These are phyloP conservation scores for Rallus limicola DNA, from an alignment of 2,113 vertebrate genomes.

Conservation along the genomic window DNA sequence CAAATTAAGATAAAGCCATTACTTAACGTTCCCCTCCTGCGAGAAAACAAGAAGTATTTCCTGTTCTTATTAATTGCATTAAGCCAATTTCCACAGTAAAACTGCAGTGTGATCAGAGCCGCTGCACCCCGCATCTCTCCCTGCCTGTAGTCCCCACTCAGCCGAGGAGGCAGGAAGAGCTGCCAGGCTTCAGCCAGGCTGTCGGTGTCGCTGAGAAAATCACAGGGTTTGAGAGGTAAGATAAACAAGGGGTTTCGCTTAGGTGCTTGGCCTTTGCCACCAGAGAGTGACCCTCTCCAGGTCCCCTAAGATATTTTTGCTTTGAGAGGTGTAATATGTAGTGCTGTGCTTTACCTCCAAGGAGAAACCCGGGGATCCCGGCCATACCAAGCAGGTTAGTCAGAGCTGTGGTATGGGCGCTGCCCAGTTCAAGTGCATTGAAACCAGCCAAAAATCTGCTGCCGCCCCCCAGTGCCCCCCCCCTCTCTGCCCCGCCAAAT, in stretches of 20 bases:
- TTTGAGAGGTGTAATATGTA: background rate
- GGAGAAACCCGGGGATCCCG: slow-evolving; percentile 45
- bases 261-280: background rate
- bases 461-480: background rate
- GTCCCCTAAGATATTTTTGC: background rate
- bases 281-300: background rate
- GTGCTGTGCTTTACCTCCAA: slow-evolving; percentile 5
- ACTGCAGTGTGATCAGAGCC: slow-evolving; percentile 41
- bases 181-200: slow-evolving; percentile 46
- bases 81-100: slow-evolving; percentile 72
- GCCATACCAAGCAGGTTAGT: slow-evolving; percentile 51
- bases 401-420: slow-evolving; percentile 68
- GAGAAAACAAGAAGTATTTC: slow-evolving; percentile 87
- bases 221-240: background rate
- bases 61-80: slow-evolving; percentile 82
- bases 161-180: background rate
- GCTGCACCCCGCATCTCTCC: slow-evolving; percentile 20
- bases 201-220: background rate
- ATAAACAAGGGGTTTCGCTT: background rate
- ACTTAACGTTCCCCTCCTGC: slow-evolving; percentile 83
- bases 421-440: slow-evolving; percentile 57
- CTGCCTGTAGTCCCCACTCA: background rate
- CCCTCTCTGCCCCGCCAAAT: too few relatives aligned
- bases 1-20: slow-evolving; percentile 86
- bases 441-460: slow-evolving; percentile 57